phyloP scores from a whole-genome alignment of 2,797 vertebrate species.

The Pogonophryne albipinna region DNA sequence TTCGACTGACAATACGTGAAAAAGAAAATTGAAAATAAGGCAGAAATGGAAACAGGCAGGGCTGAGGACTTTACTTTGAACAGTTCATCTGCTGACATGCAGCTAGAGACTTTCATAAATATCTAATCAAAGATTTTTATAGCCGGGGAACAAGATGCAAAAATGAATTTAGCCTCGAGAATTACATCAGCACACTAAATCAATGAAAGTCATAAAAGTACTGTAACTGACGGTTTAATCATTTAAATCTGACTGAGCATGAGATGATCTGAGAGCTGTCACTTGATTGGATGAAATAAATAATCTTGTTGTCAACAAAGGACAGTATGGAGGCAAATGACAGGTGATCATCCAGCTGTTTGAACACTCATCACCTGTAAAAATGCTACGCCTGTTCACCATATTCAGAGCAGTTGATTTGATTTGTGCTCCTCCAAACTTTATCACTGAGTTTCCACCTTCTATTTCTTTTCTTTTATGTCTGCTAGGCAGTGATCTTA shows the following conservation, averaged over 20 bases:
- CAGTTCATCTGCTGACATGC: conserved; percentile 20
- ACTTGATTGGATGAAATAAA: conserved; percentile 16
- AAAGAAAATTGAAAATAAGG: not conserved
- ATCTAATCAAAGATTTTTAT: conserved; percentile 40
- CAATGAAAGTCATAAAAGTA: conserved; percentile 41
- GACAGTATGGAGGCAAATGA: conserved; percentile 31
- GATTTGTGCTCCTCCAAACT: conserved; percentile 56
- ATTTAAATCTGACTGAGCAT: conserved; percentile 25
- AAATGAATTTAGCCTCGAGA: conserved; percentile 52
- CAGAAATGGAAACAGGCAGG: conserved; percentile 2
- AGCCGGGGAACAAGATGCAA: conserved; percentile 38
- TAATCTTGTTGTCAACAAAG: not conserved
- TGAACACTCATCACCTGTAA: conserved; percentile 33
- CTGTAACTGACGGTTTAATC: conserved; percentile 35
- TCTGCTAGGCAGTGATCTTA: conserved; percentile 72
- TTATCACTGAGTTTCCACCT: conserved; percentile 57
- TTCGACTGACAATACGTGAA: conserved; percentile 11
- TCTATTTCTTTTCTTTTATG: conserved; percentile 65
- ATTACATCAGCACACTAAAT: conserved; percentile 48
- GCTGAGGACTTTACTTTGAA: conserved; percentile 17
- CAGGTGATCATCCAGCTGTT: conserved; percentile 43
- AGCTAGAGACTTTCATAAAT: conserved; percentile 40
- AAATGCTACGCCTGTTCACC: conserved; percentile 12
- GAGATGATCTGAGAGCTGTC: conserved; percentile 36
- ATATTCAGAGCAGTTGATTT: conserved; percentile 32